Base-by-base conservation (phyloP, 2,113 vertebrate species). In the Bombycilla garrulus region DNA sequence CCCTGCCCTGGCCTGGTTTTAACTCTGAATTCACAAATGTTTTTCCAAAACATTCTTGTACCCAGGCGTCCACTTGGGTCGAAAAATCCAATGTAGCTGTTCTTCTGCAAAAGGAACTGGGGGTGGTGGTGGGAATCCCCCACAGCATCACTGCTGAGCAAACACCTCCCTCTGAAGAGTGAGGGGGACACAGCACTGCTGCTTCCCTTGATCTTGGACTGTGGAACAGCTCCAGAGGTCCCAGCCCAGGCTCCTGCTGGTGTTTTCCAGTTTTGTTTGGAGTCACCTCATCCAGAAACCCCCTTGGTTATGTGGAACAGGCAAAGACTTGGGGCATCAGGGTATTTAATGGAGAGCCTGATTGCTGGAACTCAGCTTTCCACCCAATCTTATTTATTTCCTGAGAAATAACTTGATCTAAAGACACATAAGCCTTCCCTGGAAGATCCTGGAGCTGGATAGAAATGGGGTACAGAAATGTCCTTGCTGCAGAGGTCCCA, bases 21-120 rank as follows among this genome's bases (percentile, higher is more conserved):
- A 11, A 54, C 72, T n/a, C 56, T 5, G 35, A 85, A 64, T 31
- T 47, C 61, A 66, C 20, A 48, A 22, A 28, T 0, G 4, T 36
- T 81, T 51, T 38, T 26, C 35, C 57, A 62, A 78, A 92, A 35
- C 1, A 0, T 36, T 73, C 17, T 20, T 25, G 20, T 10, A 25
- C 3, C 5, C 47, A 44, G 56, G 3, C 0, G 1, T 53, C 21
- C 15, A 0, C 2, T 16, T 22, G 12, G 18, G 8, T 33, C 78
- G 16, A 54, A 64, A 90, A 42, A 5, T 20, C 24, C 53, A 9
- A 0, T 9, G 17, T 53, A 33, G 38, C 11, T 26, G 4, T 19
- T 90, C 33, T 72, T 58, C 58, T 65, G 58, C 21, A 38, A 38
- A 38, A 38, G 38, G 38, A 38, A 9, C 38, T 10, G 38, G 38